These are phyloP conservation scores for Craseonycteris thonglongyai DNA, from an alignment of 2,113 vertebrate genomes.

Conservation along the genomic window DNA sequence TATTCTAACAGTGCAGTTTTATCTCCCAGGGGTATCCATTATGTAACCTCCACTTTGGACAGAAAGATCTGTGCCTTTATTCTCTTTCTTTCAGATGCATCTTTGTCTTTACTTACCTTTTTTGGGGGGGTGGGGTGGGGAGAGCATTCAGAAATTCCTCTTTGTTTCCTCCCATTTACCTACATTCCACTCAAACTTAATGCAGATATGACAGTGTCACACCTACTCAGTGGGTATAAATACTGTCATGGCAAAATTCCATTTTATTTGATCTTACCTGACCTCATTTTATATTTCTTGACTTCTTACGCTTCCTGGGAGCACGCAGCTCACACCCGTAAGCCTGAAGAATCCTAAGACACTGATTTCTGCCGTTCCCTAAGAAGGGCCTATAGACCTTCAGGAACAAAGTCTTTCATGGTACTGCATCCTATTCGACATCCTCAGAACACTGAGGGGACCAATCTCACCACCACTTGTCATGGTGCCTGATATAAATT, in stretches of 20 bases:
- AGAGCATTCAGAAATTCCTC: not conserved
- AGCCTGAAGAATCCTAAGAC: not conserved
- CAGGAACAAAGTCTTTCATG: accelerated
- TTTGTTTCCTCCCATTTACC: not conserved
- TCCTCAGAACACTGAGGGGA: not conserved
- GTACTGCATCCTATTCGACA: not conserved
- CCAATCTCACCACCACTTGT: accelerated
- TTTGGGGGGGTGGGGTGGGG: not conserved
- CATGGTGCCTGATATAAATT: accelerated
- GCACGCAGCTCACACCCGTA: accelerated
- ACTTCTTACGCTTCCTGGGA: not conserved
- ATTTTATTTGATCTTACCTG: not conserved
- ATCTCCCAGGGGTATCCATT: not conserved
- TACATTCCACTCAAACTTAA: not conserved
- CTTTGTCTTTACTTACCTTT: not conserved
- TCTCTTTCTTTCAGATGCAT: not conserved
- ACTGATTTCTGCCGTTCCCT: not conserved
- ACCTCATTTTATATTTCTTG: not conserved
- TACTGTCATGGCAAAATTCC: not conserved
- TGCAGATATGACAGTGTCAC: accelerated
- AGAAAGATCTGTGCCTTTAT: not conserved
- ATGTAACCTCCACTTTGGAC: not conserved
- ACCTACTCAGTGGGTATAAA: not conserved
- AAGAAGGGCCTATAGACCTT: not conserved
- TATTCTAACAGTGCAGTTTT: not conserved